Conservation (phyloP, 2,113 vertebrate genomes). For the Varanus komodoensis region DNA sequence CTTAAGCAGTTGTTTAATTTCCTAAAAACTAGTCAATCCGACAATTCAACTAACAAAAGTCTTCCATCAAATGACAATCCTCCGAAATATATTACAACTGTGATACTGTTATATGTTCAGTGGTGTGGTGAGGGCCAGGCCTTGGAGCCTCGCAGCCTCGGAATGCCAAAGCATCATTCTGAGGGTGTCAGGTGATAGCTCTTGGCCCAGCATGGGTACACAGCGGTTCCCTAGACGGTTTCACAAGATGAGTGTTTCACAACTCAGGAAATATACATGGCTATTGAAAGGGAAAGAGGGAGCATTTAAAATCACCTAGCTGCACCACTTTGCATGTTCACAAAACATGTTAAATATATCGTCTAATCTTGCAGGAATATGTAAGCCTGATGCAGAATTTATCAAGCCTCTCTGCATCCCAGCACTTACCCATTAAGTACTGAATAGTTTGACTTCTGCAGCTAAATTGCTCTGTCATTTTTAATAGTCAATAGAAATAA, state of each 20-base stretch:
- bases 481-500: not conserved
- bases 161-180: too few species aligned
- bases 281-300: too few species aligned
- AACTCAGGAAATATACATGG: too few species aligned
- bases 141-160: too few species aligned
- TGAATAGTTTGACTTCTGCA: not conserved
- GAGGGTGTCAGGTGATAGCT: too few species aligned
- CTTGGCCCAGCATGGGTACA: too few species aligned
- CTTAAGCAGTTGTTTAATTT: not conserved
- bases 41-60: not conserved
- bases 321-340: too few species aligned
- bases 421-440: not conserved
- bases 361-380: not conserved
- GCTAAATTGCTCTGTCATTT: not conserved
- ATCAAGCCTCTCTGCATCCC: not conserved
- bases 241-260: too few species aligned
- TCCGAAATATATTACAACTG: not conserved
- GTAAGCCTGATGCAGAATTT: not conserved
- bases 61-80: too few species aligned
- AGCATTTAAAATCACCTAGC: too few species aligned
- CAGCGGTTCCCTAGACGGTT: too few species aligned
- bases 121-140: too few species aligned
- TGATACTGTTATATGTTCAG: not conserved
- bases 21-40: not conserved
- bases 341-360: not conserved